These are phyloP conservation scores for Diorhabda sublineata DNA, from an alignment of 1,140 invertebrate genomes.

Conservation along the genomic window DNA sequence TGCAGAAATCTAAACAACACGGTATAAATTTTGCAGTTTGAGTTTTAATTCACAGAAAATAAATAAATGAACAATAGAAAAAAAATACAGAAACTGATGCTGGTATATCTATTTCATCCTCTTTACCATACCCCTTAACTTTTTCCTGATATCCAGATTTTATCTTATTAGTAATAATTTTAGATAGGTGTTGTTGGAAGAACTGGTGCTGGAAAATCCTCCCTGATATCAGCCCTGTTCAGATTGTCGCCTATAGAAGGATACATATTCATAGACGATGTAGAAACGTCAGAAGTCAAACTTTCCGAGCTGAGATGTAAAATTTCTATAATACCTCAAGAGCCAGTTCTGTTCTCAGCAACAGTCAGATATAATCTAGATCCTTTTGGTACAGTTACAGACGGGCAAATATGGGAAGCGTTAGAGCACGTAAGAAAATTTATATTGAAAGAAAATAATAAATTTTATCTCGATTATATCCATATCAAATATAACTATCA, in stretches of 20 bases:
- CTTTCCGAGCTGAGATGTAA: constrained; percentile 65
- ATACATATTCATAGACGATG: constrained; percentile 66
- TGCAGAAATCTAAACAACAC: too few species aligned
- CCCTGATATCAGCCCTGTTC: constrained; percentile 70
- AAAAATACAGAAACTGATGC: neutral
- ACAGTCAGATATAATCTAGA: constrained; percentile 79
- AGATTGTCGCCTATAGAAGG: constrained; percentile 63
- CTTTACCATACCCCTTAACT: too few species aligned
- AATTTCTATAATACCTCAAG: constrained; percentile 82
- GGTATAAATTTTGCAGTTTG: too few species aligned
- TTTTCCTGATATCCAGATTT: neutral
- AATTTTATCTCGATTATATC: too few species aligned
- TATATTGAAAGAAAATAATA: too few species aligned
- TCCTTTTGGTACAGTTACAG: constrained; percentile 68
- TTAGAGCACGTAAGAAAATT: constrained; percentile 48
- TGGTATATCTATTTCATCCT: too few species aligned
- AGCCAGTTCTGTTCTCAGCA: constrained; percentile 76
- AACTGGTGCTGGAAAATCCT: constrained; percentile 82
- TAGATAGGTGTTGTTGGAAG: constrained; percentile 64
- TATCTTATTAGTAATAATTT: neutral
- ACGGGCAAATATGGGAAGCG: constrained; percentile 62
- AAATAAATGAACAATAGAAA: neutral
- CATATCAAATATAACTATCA: too few species aligned
- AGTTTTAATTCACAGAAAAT: neutral
- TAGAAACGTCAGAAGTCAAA: constrained; percentile 60